Conservation (phyloP, 2,797 vertebrate species). For the Lithobates sylvaticus region DNA sequence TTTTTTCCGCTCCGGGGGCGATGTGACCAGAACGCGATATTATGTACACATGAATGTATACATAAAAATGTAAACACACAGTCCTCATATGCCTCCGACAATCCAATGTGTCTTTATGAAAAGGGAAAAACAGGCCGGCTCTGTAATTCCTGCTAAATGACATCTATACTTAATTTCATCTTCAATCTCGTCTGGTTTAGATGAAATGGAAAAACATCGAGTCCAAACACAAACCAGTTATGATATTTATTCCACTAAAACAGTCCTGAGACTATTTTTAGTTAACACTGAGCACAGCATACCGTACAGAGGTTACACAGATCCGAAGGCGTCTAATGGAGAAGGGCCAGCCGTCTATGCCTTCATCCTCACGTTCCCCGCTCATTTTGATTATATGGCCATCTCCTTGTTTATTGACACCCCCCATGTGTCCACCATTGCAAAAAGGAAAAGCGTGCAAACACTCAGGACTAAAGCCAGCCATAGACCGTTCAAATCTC, state of each 20-base stretch:
- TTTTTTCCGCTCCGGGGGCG: constrained; percentile 49
- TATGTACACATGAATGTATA: constrained; percentile 45
- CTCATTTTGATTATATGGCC: background rate
- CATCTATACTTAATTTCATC: constrained; percentile 19
- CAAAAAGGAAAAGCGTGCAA: too few species aligned
- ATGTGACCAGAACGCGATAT: constrained; percentile 41
- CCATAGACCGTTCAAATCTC: too few species aligned
- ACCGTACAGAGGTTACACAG: background rate
- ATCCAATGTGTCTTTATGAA: constrained; percentile 38
- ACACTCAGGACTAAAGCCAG: too few species aligned
- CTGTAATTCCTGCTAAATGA: constrained; percentile 26
- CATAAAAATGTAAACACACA: constrained; percentile 46
- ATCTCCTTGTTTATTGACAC: constrained; percentile 5
- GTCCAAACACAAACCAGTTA: constrained; percentile 35
- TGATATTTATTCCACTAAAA: constrained; percentile 17
- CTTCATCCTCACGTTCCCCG: background rate
- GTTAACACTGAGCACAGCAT: background rate
- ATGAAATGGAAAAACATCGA: constrained; percentile 15
- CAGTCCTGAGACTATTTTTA: constrained; percentile 2
- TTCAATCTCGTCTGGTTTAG: constrained; percentile 24
- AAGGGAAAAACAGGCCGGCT: constrained; percentile 35
- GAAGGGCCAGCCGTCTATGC: background rate
- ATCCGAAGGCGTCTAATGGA: background rate
- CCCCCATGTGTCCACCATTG: too few species aligned
- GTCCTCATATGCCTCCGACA: constrained; percentile 52